Percentiles rank a stretch among this genome's conserved stretches.
phyloP scores from a whole-genome alignment of 1,140 invertebrate species.

The Harpegnathos saltator region DNA sequence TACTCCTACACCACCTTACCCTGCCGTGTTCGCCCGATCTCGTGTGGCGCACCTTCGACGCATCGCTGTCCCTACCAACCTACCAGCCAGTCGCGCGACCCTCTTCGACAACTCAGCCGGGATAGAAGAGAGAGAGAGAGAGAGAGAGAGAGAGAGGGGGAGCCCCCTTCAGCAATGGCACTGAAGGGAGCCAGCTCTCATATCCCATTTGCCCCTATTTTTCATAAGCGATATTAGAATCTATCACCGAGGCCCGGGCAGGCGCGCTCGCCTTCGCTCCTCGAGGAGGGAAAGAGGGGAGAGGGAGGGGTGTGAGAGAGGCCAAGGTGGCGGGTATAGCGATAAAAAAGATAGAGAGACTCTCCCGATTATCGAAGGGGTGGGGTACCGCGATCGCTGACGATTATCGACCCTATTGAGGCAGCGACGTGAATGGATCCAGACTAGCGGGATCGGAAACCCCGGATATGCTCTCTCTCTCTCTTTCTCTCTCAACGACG shows the following conservation, averaged over 20 bases:
- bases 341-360: conserved; percentile 74
- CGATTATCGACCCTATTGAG: conserved; percentile 81
- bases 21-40: conserved; percentile 33
- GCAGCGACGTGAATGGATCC: conserved; percentile 74
- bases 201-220: conserved; percentile 77
- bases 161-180: conserved; percentile 51
- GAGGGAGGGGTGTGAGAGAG: conserved; percentile 29
- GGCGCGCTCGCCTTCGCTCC: conserved; percentile 39
- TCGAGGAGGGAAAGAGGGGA: conserved; percentile 16
- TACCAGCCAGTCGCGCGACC: neutral
- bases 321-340: conserved; percentile 69
- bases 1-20: conserved; percentile 22
- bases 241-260: conserved; percentile 69
- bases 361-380: conserved; percentile 72
- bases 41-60: conserved; percentile 47
- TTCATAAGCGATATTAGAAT: conserved; percentile 78
- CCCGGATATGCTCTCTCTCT: no score
- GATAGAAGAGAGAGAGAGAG: no score
- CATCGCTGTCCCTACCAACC: neutral
- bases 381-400: conserved; percentile 75
- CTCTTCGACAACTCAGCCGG: neutral
- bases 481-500: neutral
- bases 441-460: conserved; percentile 62
- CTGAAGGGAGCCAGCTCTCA: conserved; percentile 71
- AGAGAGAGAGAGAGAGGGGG: no score